Evolutionary conservation across 2,888 invertebrate genomes (phyloP).

Genomic region (Leptopilina drosophilae): DNA sequence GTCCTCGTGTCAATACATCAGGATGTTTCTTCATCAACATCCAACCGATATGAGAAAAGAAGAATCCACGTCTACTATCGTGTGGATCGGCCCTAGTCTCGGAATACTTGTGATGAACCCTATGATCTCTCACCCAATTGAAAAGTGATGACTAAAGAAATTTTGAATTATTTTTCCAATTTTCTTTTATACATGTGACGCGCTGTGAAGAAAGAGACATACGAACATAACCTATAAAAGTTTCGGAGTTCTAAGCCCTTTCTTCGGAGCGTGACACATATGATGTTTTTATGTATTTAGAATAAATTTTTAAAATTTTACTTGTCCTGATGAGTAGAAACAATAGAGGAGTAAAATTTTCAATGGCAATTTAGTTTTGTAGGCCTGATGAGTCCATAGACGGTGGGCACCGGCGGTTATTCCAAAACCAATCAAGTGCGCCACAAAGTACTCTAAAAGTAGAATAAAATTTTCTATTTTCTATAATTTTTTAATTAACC

Average conservation of each 20-base stretch:
- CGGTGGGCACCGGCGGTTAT: conserved; percentile 99
- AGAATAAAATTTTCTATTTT: too few relatives aligned
- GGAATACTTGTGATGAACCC: conserved; percentile 84
- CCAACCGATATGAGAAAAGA: conserved; percentile 96
- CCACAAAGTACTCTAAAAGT: not conserved
- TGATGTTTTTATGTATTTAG: not conserved
- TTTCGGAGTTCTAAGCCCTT: too few relatives aligned
- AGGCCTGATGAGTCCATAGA: conserved; percentile 96
- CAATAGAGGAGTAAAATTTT: conserved; percentile 82
- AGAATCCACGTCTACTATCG: conserved; percentile 89
- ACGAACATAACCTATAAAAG: too few relatives aligned
- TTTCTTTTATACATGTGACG: too few relatives aligned
- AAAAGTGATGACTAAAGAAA: too few relatives aligned
- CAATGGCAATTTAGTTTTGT: conserved; percentile 95
- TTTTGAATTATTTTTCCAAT: too few relatives aligned
- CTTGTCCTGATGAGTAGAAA: conserved; percentile 10
- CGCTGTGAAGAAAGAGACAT: too few relatives aligned
- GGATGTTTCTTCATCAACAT: conserved; percentile 93
- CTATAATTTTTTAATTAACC: too few relatives aligned
- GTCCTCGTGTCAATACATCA: conserved; percentile 86
- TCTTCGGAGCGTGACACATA: too few relatives aligned
- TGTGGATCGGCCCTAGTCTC: conserved; percentile 92
- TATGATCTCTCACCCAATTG: conserved; percentile 79
- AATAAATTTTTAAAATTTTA: not conserved
- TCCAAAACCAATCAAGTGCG: conserved; percentile 85